A percentile compares a stretch with the other conserved stretches of the same genome.
Conservation (phyloP, 2,888 invertebrate species). For the Gastracanthus pulcherrimus region DNA sequence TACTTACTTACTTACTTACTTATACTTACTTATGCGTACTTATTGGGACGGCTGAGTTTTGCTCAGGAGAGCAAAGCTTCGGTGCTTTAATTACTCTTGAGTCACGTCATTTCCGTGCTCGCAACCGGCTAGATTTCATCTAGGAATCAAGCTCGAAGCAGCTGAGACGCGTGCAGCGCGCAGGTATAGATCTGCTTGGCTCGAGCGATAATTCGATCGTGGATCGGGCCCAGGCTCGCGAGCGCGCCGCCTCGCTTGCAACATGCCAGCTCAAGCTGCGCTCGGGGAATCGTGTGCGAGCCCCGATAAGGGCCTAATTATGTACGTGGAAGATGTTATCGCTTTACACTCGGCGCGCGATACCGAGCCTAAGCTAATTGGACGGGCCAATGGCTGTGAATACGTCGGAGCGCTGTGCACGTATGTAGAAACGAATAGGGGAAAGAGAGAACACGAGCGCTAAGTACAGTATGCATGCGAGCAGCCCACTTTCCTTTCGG, state of each 20-base stretch:
- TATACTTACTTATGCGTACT: conserved; percentile 23
- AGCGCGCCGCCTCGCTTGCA: conserved; percentile 58
- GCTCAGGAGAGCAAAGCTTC: conserved; percentile 16
- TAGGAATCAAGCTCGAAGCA: conserved; percentile 26
- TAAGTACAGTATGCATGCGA: neutral
- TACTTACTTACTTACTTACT: neutral
- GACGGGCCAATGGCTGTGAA: conserved; percentile 61
- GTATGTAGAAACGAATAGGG: neutral
- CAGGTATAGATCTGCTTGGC: conserved; percentile 8
- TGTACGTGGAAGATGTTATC: conserved; percentile 64
- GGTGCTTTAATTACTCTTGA: conserved; percentile 43
- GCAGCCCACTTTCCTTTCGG: conserved; percentile 36
- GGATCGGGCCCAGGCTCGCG: conserved; percentile 44
- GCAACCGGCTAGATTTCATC: conserved; percentile 30
- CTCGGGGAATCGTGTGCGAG: conserved; percentile 53
- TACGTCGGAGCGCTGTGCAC: neutral
- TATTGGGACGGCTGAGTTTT: neutral
- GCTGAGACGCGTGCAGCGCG: conserved; percentile 34
- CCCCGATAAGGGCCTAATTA: conserved; percentile 73
- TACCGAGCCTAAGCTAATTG: conserved; percentile 70
- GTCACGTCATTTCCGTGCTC: conserved; percentile 28
- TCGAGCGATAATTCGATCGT: conserved; percentile 53
- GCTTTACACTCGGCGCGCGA: conserved; percentile 65
- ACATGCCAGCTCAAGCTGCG: conserved; percentile 54
- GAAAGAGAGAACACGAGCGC: neutral